Evolutionary conservation across 2,113 vertebrate species (phyloP), one percentile per base, ranked within the genome.

Genomic region (Thunnus thynnus): DNA sequence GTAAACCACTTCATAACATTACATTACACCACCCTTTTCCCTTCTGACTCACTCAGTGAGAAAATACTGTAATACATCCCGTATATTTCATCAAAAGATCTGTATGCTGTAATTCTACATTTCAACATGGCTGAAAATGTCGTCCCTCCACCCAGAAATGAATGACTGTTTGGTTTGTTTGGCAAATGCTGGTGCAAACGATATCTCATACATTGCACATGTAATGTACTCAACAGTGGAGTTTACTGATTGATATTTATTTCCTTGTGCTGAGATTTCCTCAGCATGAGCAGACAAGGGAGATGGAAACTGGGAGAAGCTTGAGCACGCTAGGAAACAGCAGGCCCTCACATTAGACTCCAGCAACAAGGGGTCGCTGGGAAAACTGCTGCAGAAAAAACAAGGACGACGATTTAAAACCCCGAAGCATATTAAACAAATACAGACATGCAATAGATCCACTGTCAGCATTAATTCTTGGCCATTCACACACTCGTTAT

Each of bases 371-470:
- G 27, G 82, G 61, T 76, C 46, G 22, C 61, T 58, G 79, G 76
- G 62, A 75, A 80, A 83, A 30, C 30, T 68, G 70, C 82, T 30
- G 63, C 54, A 57, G 56, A 78, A 67, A 83, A 71, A 41, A 41
- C 54, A 60, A 46, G 84, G 52, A 69, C 27, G 64, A 83, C 80
- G 22, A 85, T 84, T 90, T 86, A 69, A 84, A 90, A 84, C 54
- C 82, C 62, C 36, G 70, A 86, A 75, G 73, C 72, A 55, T 14
- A 78, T 87, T 87, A 81, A 91, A 84, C 78, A 91, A 88, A 85
- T 71, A 78, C 82, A 88, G 89, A 83, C 80, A 32, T 51, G 76
- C 76, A 75, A 74, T 70, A 83, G 82, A 77, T 77, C 62, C 3
- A 48, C 78, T 63, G 84, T 89, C 75, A 27, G 77, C 78, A 2